A percentile compares a stretch with the other conserved stretches of the same genome.
These are phyloP conservation scores for Ectobius pallidus DNA, from an alignment of 2,888 invertebrate species.

Conservation along the genomic window DNA sequence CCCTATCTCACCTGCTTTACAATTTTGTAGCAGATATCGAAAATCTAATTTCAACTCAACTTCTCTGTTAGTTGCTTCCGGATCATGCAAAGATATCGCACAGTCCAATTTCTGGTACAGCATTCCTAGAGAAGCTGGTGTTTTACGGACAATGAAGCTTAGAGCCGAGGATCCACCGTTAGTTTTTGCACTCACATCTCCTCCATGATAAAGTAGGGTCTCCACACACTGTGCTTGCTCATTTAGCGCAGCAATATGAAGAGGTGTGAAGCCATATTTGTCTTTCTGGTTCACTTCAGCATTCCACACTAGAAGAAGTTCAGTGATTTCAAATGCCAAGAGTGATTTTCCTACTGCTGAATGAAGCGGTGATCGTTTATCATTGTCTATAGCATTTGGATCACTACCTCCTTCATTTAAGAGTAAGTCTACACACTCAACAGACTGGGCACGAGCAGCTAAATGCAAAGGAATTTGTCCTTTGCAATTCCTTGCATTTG, in stretches of 20 bases:
- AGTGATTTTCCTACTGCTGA: conserved; percentile 85
- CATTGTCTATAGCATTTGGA: conserved; percentile 79
- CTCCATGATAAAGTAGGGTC: conserved; percentile 81
- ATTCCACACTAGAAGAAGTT: conserved; percentile 77
- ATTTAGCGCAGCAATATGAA: conserved; percentile 85
- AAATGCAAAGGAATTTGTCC: conserved; percentile 87
- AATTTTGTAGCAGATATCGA: conserved; percentile 80
- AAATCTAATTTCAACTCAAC: conserved; percentile 84
- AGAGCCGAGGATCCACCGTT: conserved; percentile 86
- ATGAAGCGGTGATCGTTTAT: conserved; percentile 81
- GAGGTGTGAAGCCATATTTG: conserved; percentile 83
- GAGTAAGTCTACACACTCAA: conserved; percentile 80
- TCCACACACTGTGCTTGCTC: conserved; percentile 86
- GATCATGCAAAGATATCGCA: conserved; percentile 61
- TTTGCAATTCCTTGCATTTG: conserved; percentile 74
- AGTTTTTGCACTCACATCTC: conserved; percentile 87
- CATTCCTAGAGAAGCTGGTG: conserved; percentile 83
- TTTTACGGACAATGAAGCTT: conserved; percentile 84
- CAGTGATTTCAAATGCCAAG: conserved; percentile 79
- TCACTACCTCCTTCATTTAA: conserved; percentile 76
- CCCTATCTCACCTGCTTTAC: conserved; percentile 83
- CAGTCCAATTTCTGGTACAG: conserved; percentile 81
- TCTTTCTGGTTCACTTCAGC: conserved; percentile 85
- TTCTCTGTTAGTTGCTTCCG: conserved; percentile 64
- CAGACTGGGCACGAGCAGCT: conserved; percentile 78